These are phyloP conservation scores for Torymus aiolomorphi DNA, from an alignment of 2,888 invertebrate genomes.

Conservation along the genomic window DNA sequence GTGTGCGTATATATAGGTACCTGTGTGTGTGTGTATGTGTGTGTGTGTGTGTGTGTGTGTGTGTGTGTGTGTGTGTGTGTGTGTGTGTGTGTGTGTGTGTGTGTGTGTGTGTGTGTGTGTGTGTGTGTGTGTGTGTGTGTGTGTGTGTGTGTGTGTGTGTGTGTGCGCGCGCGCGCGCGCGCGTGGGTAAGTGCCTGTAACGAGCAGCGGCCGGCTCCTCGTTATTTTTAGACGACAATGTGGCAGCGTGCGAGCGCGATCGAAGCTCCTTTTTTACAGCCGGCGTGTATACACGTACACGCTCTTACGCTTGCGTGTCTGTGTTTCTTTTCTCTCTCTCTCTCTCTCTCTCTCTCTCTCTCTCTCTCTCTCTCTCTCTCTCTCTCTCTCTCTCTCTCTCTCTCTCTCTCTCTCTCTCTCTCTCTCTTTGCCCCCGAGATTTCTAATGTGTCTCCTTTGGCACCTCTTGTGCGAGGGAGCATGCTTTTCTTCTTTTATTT, in stretches of 20 bases:
- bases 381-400: neutral
- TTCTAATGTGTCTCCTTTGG: constrained; percentile 1
- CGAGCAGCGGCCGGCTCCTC: constrained; percentile 12
- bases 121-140: neutral
- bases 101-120: neutral
- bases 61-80: neutral
- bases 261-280: constrained; percentile 48
- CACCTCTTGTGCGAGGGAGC: neutral
- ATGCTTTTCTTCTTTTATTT: neutral
- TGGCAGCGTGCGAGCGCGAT: constrained; percentile 30
- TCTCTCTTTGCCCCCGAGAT: neutral
- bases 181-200: neutral
- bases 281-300: neutral
- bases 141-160: neutral
- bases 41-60: neutral
- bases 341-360: neutral
- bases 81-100: neutral
- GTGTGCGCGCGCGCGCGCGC: too few species aligned
- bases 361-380: neutral
- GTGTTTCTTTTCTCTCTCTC: neutral
- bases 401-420: neutral
- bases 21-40: neutral
- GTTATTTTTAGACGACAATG: constrained; percentile 60
- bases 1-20: neutral
- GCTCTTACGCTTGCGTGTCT: neutral